Base-by-base conservation (phyloP, 2,888 invertebrate species). In the Acleris literana region DNA sequence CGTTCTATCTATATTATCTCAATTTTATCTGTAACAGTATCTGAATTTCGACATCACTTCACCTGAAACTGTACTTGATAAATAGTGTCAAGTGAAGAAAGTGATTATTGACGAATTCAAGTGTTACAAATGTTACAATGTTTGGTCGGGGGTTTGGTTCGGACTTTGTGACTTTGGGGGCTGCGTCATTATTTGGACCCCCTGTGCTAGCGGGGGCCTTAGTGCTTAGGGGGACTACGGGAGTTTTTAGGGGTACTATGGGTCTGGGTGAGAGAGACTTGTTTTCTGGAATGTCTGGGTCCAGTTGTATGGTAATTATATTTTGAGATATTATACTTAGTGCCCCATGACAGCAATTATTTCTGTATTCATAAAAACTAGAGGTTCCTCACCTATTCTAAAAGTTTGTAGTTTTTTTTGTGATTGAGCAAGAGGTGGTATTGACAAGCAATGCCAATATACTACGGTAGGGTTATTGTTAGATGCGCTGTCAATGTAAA, bases 21-120 rank as follows among this genome's bases (percentile, higher is more conserved):
- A 39, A 13, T 60, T 54, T 9, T 56, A 61, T 65, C 60, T 44
- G 16, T 44, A 39, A 33, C 55, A 20, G 18, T 60, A 49, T 61
- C 55, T 43, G 51, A 44, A 62, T 53, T 66, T 66, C 57, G 51
- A 66, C 61, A 59, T 29, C 53, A 66, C 25, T 62, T 62, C 62
- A 56, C 44, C 51, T 43, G 55, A 62, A 57, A 52, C 56, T 46
- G 25, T 29, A 29, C 59, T 64, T 46, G 61, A 56, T 53, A 60
- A 66, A 66, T 48, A 57, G 62, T 66, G 66, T 66, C 66, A 66
- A 66, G 66, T 39, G 39, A 39, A 39, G 39, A 39, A 39, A 57
- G 55, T 57, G 39, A 61, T 49, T 55, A 39, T 39, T 59, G 48
- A 64, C 46, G 33, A 33, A 20, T 39, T 53, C n/a, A 62, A 62